Evolutionary conservation across 1,140 invertebrate species (phyloP).

Genomic region (Macrobrachium nipponense): DNA sequence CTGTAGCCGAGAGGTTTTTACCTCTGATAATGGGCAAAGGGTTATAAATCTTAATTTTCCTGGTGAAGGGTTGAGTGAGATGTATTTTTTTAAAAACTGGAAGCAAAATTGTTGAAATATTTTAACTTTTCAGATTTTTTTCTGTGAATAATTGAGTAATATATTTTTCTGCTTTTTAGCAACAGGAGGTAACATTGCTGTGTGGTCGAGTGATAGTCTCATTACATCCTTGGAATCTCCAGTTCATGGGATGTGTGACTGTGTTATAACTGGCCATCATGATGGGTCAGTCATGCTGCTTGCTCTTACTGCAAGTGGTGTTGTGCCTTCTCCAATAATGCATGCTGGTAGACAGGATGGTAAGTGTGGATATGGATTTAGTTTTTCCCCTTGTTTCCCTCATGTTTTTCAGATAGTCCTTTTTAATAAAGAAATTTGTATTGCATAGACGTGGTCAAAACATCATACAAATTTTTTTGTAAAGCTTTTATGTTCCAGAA

Average conservation of each 20-base stretch:
- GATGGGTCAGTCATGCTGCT: slow-evolving; percentile 71
- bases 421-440: no score
- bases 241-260: slow-evolving; percentile 68
- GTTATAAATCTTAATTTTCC: no score
- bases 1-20: no score
- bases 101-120: not conserved
- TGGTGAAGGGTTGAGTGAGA: no score
- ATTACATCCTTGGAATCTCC: slow-evolving; percentile 72
- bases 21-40: no score
- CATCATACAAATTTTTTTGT: no score
- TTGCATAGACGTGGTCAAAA: no score
- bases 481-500: no score
- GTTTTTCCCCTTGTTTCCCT: no score
- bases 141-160: not conserved
- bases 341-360: slow-evolving; percentile 61
- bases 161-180: not conserved
- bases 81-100: no score
- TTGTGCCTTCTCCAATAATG: slow-evolving; percentile 63
- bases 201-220: slow-evolving; percentile 69
- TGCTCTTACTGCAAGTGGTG: slow-evolving; percentile 67
- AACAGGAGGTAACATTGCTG: slow-evolving; percentile 67
- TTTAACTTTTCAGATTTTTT: not conserved
- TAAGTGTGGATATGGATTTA: not conserved
- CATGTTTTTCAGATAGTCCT: no score
- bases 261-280: slow-evolving; percentile 72